Conservation (phyloP, 2,797 vertebrate species). For the Platalea minor region DNA sequence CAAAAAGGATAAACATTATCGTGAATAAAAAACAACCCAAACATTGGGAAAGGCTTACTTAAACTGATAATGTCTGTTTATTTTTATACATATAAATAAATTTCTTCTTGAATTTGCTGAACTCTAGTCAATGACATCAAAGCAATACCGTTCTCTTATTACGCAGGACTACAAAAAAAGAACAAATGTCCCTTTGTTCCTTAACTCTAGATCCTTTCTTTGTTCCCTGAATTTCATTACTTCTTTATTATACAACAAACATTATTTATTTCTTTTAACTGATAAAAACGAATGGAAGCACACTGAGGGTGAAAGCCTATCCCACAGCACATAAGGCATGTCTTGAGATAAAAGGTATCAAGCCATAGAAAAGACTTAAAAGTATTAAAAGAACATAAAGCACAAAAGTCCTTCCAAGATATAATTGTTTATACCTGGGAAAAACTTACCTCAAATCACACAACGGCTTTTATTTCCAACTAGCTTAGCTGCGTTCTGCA, state of each 20-base stretch:
- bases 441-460: background rate
- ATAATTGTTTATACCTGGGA: background rate
- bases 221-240: conserved; percentile 10
- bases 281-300: conserved; percentile 2
- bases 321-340: fast-evolving
- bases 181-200: background rate
- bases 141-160: background rate
- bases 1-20: background rate
- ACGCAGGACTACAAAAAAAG: background rate
- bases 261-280: conserved; percentile 6
- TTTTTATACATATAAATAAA: background rate
- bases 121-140: conserved; percentile 1
- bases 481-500: background rate
- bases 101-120: background rate
- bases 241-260: background rate
- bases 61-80: background rate
- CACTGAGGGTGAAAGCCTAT: background rate
- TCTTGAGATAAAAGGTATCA: background rate
- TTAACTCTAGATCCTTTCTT: background rate
- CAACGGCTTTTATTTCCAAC: background rate
- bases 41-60: background rate
- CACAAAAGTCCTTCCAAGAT: background rate
- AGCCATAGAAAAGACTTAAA: background rate
- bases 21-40: background rate
- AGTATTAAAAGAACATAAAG: background rate